phyloP scores from a whole-genome alignment of 2,888 invertebrate genomes.

The Plagiodera versicolora region DNA sequence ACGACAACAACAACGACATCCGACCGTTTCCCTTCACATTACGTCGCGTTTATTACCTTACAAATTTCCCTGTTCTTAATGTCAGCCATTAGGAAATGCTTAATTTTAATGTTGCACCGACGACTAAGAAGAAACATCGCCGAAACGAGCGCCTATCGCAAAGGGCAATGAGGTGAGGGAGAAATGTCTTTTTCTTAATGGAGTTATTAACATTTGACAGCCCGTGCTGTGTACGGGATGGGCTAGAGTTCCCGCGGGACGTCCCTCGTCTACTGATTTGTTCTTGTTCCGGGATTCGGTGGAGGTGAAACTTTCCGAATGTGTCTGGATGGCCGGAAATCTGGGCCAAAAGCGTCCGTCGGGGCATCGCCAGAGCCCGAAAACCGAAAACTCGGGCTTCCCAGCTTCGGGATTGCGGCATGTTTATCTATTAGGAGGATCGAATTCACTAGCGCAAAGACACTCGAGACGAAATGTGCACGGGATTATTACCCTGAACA shows the following conservation, averaged over 20 bases:
- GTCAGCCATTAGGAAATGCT: conserved; percentile 36
- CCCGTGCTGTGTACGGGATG: conserved; percentile 13
- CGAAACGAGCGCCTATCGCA: neutral
- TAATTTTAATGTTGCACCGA: conserved; percentile 31
- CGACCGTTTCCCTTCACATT: conserved; percentile 33
- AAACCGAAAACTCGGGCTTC: too few relatives aligned
- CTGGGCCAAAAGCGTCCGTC: neutral
- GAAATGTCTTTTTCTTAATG: conserved; percentile 26
- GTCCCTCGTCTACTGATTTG: neutral
- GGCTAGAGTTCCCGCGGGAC: conserved; percentile 12
- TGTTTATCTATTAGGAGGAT: too few relatives aligned
- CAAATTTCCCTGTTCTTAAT: conserved; percentile 37
- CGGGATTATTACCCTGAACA: too few relatives aligned
- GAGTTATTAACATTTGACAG: conserved; percentile 29
- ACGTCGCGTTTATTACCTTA: conserved; percentile 35
- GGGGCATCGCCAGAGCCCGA: too few relatives aligned
- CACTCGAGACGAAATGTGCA: too few relatives aligned
- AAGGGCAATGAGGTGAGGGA: conserved; percentile 28
- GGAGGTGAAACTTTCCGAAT: neutral
- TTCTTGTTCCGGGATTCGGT: conserved; percentile 8
- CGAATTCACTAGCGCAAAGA: too few relatives aligned
- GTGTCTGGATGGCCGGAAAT: neutral
- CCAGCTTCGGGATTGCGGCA: too few relatives aligned
- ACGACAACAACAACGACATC: too few relatives aligned
- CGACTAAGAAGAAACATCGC: conserved; percentile 10